Percentiles rank a stretch among this genome's conserved stretches.
Evolutionary conservation across 2,113 vertebrate species (phyloP).

Genomic region (Pseudorhombus dupliciocellatus): DNA sequence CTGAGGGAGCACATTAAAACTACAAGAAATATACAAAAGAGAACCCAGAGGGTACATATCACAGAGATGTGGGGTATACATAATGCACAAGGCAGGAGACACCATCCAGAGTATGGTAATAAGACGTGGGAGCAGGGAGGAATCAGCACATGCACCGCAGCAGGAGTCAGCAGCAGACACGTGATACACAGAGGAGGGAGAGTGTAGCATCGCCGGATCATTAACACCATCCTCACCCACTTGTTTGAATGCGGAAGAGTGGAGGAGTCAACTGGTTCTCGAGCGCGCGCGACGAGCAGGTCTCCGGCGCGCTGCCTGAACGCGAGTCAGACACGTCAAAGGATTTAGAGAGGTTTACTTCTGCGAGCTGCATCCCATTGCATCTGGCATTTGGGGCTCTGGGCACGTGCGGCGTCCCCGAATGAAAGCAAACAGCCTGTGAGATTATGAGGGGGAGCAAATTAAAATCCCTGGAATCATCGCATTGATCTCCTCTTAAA

Average conservation of each 20-base stretch:
- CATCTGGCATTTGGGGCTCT: slow-evolving; percentile 18
- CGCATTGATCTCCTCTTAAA: slow-evolving; percentile 22
- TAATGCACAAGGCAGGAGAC: slow-evolving; percentile 65
- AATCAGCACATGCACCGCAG: slow-evolving; percentile 32
- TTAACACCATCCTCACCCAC: slow-evolving; percentile 46
- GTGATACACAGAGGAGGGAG: slow-evolving; percentile 52
- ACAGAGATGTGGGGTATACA: slow-evolving; percentile 61
- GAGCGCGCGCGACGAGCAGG: slow-evolving; percentile 47
- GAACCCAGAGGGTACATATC: slow-evolving; percentile 55
- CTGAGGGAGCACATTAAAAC: slow-evolving; percentile 46
- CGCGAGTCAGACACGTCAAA: slow-evolving; percentile 38
- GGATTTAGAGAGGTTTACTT: slow-evolving; percentile 37
- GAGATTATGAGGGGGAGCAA: slow-evolving; percentile 22
- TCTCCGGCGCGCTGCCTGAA: slow-evolving; percentile 38
- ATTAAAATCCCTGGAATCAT: slow-evolving; percentile 25
- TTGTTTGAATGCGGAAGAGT: slow-evolving; percentile 58
- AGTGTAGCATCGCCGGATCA: slow-evolving; percentile 55
- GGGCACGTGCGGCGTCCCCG: slow-evolving; percentile 6
- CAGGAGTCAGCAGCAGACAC: slow-evolving; percentile 31
- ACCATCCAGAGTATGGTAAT: slow-evolving; percentile 60
- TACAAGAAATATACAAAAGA: slow-evolving; percentile 53
- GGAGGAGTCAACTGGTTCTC: slow-evolving; percentile 49
- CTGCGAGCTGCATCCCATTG: slow-evolving; percentile 11
- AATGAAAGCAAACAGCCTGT: slow-evolving; percentile 21
- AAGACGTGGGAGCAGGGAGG: slow-evolving; percentile 32